Base-by-base conservation (phyloP, 2,888 invertebrate species). In the Cyaniris semiargus region DNA sequence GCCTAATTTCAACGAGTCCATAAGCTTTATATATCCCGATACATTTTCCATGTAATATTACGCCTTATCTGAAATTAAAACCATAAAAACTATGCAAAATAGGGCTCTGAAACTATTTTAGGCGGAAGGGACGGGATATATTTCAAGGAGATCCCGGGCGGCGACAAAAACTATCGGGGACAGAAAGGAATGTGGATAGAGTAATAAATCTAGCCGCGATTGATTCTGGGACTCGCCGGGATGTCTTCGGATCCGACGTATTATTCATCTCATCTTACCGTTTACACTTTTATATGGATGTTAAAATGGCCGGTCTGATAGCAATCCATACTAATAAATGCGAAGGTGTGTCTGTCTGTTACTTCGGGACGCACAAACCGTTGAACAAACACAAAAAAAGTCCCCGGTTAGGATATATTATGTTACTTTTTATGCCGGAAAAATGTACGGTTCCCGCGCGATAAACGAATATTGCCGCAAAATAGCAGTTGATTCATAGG, bases 101-200 rank as follows among this genome's bases (percentile, higher is more conserved):
- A 79, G 31, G 79, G 70, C 18, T 78, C 77, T 70, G 78, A 80
- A 82, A 80, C 82, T 80, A 81, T 82, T 83, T 83, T 81, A 79
- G 79, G 77, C 78, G 78, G 78, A 81, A 82, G 81, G 80, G 80
- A 81, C 79, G 79, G 13, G 79, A 76, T 81, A 83, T 84, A 83
- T 82, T 80, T 83, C 83, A 84, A 79, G 82, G 79, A 78, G 79
- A 81, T 79, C 82, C 79, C 80, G 81, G n/a, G n/a, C n/a, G n/a
- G 80, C 80, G 84, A 83, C 84, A 84, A 84, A 84, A 84, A 85
- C 84, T 84, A 83, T 83, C 82, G 80, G 78, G 81, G 79, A 77
- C 79, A 80, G 80, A 80, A 80, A 81, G 83, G 83, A 81, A 83
- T 80, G 82, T 78, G 81, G 83, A 82, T 82, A 77, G 81, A 78